A percentile compares a stretch with the other conserved stretches of the same genome.
Conservation (phyloP, 2,888 invertebrate genomes). For the Epinotia brunnichana region DNA sequence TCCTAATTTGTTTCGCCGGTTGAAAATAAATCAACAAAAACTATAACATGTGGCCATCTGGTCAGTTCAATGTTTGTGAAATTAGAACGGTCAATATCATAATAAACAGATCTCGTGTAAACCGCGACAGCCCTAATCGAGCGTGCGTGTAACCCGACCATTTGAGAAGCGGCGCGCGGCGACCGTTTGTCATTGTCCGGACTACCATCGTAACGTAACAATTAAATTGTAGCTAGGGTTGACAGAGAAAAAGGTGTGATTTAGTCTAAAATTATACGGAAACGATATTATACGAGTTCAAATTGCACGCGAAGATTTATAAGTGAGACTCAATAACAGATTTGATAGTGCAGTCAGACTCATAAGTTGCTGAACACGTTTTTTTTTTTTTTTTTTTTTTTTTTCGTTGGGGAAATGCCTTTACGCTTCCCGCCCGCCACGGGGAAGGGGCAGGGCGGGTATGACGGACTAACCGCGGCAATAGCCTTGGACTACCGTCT, state of each 20-base stretch:
- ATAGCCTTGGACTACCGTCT: too few species aligned
- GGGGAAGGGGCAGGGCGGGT: too few species aligned
- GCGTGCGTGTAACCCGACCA: slow-evolving; percentile 37
- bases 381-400: too few species aligned
- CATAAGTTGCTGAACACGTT: too few species aligned
- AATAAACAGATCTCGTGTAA: slow-evolving; percentile 11
- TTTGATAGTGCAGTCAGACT: too few species aligned
- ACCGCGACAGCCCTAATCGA: slow-evolving; percentile 24
- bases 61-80: not conserved
- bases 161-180: slow-evolving; percentile 26
- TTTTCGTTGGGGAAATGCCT: too few species aligned
- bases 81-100: not conserved
- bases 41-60: not conserved
- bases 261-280: not conserved
- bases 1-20: too few species aligned
- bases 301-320: too few species aligned
- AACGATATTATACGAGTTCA: not conserved
- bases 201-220: slow-evolving; percentile 26
- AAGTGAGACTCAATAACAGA: too few species aligned
- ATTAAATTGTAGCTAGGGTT: slow-evolving; percentile 26
- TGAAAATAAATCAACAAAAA: not conserved
- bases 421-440: too few species aligned
- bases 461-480: too few species aligned
- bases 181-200: slow-evolving; percentile 36
- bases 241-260: not conserved